A percentile compares a stretch with the other conserved stretches of the same genome.
Conservation (phyloP, 2,888 invertebrate genomes). For the Cerceris ruficornis region DNA sequence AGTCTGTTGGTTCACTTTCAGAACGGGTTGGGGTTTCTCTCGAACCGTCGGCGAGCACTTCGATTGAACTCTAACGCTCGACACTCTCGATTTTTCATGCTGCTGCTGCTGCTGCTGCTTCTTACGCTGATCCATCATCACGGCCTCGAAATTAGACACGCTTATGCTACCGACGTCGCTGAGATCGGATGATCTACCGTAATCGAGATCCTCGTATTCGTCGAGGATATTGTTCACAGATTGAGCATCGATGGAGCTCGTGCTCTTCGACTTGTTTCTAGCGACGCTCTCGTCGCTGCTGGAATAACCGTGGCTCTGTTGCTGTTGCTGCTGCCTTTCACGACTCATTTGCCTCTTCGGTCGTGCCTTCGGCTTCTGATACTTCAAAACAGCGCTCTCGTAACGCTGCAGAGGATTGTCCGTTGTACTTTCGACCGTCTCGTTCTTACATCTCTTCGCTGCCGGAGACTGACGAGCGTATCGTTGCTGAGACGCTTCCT, state of each 20-base stretch:
- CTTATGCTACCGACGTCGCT: slow-evolving; percentile 73
- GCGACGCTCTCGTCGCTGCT: slow-evolving; percentile 74
- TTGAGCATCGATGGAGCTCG: slow-evolving; percentile 76
- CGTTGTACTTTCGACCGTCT: slow-evolving; percentile 14
- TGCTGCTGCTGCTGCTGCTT: slow-evolving; percentile 55
- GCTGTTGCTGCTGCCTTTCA: slow-evolving; percentile 58
- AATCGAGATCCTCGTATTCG: slow-evolving; percentile 76
- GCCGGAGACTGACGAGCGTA: slow-evolving; percentile 34
- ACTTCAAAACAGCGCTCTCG: slow-evolving; percentile 66
- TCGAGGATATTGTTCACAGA: slow-evolving; percentile 77
- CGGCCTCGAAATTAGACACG: slow-evolving; percentile 72
- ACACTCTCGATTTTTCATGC: slow-evolving; percentile 43
- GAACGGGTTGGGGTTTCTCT: slow-evolving; percentile 59
- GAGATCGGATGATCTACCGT: slow-evolving; percentile 71
- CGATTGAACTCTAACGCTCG: slow-evolving; percentile 42
- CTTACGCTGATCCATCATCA: slow-evolving; percentile 71
- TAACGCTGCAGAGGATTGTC: slow-evolving; percentile 66
- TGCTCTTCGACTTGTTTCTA: slow-evolving; percentile 74
- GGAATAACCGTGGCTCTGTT: slow-evolving; percentile 67
- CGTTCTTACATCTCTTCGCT: slow-evolving; percentile 30
- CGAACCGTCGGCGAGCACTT: slow-evolving; percentile 39
- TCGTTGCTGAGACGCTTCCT: slow-evolving; percentile 38
- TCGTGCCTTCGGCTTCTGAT: slow-evolving; percentile 63
- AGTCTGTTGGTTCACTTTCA: slow-evolving; percentile 73
- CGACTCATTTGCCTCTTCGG: slow-evolving; percentile 54